phyloP scores from a whole-genome alignment of 1,140 invertebrate species.

The Gonioctena quinquepunctata region DNA sequence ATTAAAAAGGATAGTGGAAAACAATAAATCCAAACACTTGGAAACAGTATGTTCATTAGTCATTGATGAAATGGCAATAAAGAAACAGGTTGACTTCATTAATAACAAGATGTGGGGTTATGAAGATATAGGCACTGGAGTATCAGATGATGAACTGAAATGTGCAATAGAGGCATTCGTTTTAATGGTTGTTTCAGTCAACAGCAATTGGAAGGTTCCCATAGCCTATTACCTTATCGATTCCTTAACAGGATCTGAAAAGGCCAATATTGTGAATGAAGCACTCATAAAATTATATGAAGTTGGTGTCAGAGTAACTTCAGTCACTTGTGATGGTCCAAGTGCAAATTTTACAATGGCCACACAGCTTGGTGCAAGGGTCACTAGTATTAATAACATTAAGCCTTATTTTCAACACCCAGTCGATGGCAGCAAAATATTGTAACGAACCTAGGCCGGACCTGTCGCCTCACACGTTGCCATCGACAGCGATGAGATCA shows the following conservation, averaged over 20 bases:
- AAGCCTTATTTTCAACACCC: slow-evolving; percentile 9
- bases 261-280: slow-evolving; percentile 29
- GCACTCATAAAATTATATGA: slow-evolving; percentile 26
- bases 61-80: slow-evolving; percentile 48
- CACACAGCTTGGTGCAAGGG: slow-evolving; percentile 3
- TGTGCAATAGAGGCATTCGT: slow-evolving; percentile 40
- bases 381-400: slow-evolving; percentile 1
- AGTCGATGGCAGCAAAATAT: background rate
- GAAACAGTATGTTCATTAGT: slow-evolving; percentile 37
- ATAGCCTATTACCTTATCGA: slow-evolving; percentile 40
- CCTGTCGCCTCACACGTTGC: no score
- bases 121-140: slow-evolving; percentile 40
- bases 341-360: slow-evolving; percentile 31
- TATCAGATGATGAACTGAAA: slow-evolving; percentile 30
- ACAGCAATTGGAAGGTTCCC: slow-evolving; percentile 44
- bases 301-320: slow-evolving; percentile 23
- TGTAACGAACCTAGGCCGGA: no score
- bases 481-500: no score
- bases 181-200: slow-evolving; percentile 44
- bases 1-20: background rate
- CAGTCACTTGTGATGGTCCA: slow-evolving; percentile 40
- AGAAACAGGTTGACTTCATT: slow-evolving; percentile 40
- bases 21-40: slow-evolving; percentile 9
- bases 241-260: slow-evolving; percentile 23
- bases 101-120: slow-evolving; percentile 33